These are phyloP conservation scores for Netelia inedita DNA, from an alignment of 2,888 invertebrate genomes.

Conservation along the genomic window DNA sequence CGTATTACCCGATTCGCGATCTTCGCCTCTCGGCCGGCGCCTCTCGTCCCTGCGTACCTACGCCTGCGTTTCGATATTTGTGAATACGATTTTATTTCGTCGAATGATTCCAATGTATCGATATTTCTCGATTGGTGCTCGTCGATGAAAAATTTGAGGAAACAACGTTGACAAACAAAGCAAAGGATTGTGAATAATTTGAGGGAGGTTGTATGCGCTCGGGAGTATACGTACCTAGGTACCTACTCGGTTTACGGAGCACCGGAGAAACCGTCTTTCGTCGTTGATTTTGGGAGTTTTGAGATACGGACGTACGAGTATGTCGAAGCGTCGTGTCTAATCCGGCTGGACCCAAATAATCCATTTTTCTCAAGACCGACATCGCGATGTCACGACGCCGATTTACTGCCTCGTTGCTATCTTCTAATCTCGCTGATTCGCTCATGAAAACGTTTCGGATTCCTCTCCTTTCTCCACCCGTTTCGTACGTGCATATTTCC, in stretches of 20 bases:
- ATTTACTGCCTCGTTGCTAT: conserved; percentile 72
- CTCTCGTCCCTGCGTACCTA: background rate
- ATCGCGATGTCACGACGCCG: conserved; percentile 37
- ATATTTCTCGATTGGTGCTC: no score
- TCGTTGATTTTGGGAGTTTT: background rate
- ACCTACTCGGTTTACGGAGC: no score
- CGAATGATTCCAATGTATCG: no score
- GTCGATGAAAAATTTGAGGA: no score
- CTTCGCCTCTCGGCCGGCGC: background rate
- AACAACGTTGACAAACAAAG: no score
- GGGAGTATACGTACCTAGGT: no score
- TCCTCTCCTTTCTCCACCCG: conserved; percentile 76
- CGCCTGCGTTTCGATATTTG: conserved; percentile 7
- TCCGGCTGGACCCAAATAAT: background rate
- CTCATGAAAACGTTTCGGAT: conserved; percentile 72
- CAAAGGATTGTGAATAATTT: no score
- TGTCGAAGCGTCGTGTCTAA: conserved; percentile 8
- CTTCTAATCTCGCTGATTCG: conserved; percentile 80
- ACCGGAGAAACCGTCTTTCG: background rate
- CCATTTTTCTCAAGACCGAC: background rate
- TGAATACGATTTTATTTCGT: background rate
- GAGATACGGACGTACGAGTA: conserved; percentile 12
- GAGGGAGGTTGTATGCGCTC: no score
- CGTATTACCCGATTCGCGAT: conserved; percentile 29
- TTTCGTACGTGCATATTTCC: background rate